Base-by-base conservation (phyloP, 2,113 vertebrate genomes). In the Gymnogyps californianus region DNA sequence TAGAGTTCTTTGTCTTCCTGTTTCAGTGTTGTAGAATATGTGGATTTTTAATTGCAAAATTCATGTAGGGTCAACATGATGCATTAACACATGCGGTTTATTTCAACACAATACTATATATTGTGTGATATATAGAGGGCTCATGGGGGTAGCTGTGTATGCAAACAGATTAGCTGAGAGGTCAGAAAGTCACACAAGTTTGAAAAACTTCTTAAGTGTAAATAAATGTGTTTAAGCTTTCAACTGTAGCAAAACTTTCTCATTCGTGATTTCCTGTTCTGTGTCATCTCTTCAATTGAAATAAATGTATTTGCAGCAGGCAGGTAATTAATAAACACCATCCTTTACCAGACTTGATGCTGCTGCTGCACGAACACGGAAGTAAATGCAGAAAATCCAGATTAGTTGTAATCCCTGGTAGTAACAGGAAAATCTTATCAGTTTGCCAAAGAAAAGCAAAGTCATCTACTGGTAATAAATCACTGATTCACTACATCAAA, bases 381-480 rank as follows among this genome's bases (percentile, higher is more conserved):
- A 96, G 83, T 90, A 83, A 72, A 67, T 58, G 55, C 59, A 94
- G 31, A 93, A 94, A 96, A 72, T 83, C 8, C 36, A 69, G 70
- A 40, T 26, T 18, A 17, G 18, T 62, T 93, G 47, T 90, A 86
- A 75, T 81, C 11, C 44, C 28, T 87, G 34, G 7, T 86, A 78
- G 47, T 75, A 78, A 88, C 57, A 91, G 89, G 74, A 85, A 91
- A 91, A 72, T 54, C 29, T 83, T 89, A 85, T 18, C 84, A 47
- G 54, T 55, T 62, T 77, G 42, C 42, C 54, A 83, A 80, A 89
- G 77, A 61, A 89, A 95, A 80, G 52, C 34, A 22, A 77, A 89
- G 70, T 96, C n/a, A 65, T 82, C 36, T 59, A 64, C 40, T 76
- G 38, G 49, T 87, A 75, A 84, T 92, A 87, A 95, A 75, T 91